Percentiles rank a stretch among this genome's conserved stretches.
These are phyloP conservation scores for Cheiracanthium punctorium DNA, from an alignment of 2,888 invertebrate species.

Conservation along the genomic window DNA sequence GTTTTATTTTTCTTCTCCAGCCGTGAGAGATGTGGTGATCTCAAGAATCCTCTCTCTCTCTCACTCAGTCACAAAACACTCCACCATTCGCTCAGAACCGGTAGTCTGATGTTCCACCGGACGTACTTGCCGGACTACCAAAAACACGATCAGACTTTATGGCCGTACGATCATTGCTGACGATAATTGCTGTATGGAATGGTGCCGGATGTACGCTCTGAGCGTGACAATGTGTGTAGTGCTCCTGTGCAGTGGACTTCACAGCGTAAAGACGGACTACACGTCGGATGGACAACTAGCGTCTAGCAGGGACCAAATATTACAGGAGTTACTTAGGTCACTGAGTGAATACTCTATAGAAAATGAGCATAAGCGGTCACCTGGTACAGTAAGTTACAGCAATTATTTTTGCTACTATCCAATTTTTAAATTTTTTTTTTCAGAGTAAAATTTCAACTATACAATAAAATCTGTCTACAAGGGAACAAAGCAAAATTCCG, in stretches of 20 bases:
- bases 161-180: conserved; percentile 38
- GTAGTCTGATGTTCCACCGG: conserved; percentile 12
- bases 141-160: conserved; percentile 36
- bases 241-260: conserved; percentile 47
- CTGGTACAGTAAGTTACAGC: neutral
- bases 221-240: conserved; percentile 37
- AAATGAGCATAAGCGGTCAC: neutral
- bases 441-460: too few species aligned
- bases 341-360: conserved; percentile 20
- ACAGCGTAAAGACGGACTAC: conserved; percentile 14
- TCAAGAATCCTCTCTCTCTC: neutral
- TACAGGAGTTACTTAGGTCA: conserved; percentile 29
- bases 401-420: too few species aligned
- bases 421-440: too few species aligned
- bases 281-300: neutral
- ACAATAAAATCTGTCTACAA: too few species aligned
- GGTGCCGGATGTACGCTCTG: conserved; percentile 60
- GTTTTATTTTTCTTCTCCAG: neutral
- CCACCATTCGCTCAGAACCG: neutral
- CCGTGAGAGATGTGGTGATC: neutral
- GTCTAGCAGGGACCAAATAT: conserved; percentile 30
- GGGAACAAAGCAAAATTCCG: too few species aligned
- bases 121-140: neutral
- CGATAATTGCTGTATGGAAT: conserved; percentile 52
- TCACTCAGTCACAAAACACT: neutral